Evolutionary conservation across 2,113 vertebrate species (phyloP).

Genomic region (Passer domesticus): DNA sequence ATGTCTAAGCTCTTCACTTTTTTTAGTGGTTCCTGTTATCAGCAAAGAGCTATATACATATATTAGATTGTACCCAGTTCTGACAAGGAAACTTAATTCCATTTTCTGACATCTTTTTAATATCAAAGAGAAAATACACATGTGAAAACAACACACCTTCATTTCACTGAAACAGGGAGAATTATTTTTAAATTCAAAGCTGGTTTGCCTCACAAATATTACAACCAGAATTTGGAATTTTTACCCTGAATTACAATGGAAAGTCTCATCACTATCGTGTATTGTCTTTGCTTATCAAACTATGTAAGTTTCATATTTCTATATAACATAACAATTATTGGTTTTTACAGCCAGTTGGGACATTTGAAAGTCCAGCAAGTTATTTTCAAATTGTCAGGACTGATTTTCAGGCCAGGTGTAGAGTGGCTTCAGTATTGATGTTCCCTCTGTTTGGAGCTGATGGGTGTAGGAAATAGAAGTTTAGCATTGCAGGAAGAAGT

Average conservation of each 20-base stretch:
- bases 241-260: not conserved
- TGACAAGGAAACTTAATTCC: not conserved
- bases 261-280: not conserved
- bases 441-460: not conserved
- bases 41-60: not conserved
- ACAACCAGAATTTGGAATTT: not conserved
- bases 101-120: not conserved
- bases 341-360: not conserved
- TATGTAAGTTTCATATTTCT: not conserved
- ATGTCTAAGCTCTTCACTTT: not conserved
- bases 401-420: not conserved
- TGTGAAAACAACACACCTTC: not conserved
- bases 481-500: not conserved
- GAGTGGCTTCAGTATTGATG: not conserved
- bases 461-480: not conserved
- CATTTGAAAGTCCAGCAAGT: not conserved
- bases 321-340: not conserved
- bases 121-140: conserved; percentile 21
- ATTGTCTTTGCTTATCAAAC: not conserved
- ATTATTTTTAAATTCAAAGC: conserved; percentile 3
- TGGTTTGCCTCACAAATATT: conserved; percentile 12
- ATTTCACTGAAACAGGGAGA: not conserved
- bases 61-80: not conserved
- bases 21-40: not conserved
- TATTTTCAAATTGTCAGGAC: not conserved